These are phyloP conservation scores for Chloropsis hardwickii DNA, from an alignment of 2,113 vertebrate species.

Conservation along the genomic window DNA sequence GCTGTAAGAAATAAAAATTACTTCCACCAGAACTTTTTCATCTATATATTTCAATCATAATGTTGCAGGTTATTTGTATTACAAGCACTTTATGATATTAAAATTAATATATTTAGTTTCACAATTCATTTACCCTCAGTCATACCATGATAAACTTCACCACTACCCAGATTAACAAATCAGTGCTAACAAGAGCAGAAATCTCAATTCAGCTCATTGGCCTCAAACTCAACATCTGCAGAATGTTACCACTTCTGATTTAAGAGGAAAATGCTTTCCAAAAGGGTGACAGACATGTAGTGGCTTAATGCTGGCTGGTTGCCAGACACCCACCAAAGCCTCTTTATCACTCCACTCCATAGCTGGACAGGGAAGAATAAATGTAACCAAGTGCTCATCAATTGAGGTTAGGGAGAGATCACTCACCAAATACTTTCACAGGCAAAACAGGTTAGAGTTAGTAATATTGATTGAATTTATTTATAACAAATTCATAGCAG, in stretches of 20 bases:
- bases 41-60: neutral
- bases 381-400: neutral
- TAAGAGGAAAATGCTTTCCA: neutral
- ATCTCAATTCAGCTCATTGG: neutral
- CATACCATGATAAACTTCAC: neutral
- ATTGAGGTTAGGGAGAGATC: neutral
- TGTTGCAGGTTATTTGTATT: neutral
- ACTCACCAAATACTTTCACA: neutral
- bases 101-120: constrained; percentile 12
- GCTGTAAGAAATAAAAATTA: neutral
- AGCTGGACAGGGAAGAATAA: neutral
- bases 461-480: neutral
- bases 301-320: neutral
- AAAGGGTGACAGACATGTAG: neutral
- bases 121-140: neutral
- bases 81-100: constrained; percentile 12
- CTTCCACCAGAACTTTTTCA: neutral
- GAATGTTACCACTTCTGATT: neutral
- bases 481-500: neutral
- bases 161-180: constrained; percentile 6
- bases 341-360: neutral
- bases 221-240: neutral
- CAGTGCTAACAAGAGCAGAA: neutral
- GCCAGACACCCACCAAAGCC: neutral
- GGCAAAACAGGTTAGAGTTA: neutral